Conservation (phyloP, 2,113 vertebrate genomes). For the Centrocercus urophasianus region DNA sequence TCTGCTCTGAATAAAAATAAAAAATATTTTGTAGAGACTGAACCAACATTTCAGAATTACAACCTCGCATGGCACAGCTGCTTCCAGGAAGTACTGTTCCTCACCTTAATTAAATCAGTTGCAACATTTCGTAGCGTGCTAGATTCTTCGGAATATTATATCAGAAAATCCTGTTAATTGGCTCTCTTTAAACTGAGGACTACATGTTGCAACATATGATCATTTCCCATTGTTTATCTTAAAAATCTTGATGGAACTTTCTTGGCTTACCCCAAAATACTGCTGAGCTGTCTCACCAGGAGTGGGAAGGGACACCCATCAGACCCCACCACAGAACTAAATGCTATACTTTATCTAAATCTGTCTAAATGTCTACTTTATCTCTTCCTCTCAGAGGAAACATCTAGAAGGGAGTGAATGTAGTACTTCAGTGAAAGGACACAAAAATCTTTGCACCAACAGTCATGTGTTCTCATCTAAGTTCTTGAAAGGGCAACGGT, state of each 20-base stretch:
- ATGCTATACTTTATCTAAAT: too few relatives aligned
- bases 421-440: neutral
- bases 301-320: rapidly evolving
- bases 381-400: neutral
- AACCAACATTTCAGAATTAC: neutral
- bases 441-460: neutral
- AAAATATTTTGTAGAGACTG: neutral
- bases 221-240: neutral
- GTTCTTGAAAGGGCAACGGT: neutral
- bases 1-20: neutral
- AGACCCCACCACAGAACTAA: neutral
- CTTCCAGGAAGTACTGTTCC: neutral
- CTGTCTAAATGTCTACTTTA: neutral
- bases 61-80: neutral
- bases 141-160: neutral
- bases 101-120: neutral
- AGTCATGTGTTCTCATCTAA: neutral
- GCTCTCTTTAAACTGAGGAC: neutral
- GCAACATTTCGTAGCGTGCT: neutral
- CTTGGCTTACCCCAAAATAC: neutral
- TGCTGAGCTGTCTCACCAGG: neutral
- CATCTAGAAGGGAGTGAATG: neutral
- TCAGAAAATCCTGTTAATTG: neutral
- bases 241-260: neutral
- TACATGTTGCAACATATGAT: neutral